Base-by-base conservation (phyloP, 2,888 invertebrate species). In the Acrobeloides nanus region DNA sequence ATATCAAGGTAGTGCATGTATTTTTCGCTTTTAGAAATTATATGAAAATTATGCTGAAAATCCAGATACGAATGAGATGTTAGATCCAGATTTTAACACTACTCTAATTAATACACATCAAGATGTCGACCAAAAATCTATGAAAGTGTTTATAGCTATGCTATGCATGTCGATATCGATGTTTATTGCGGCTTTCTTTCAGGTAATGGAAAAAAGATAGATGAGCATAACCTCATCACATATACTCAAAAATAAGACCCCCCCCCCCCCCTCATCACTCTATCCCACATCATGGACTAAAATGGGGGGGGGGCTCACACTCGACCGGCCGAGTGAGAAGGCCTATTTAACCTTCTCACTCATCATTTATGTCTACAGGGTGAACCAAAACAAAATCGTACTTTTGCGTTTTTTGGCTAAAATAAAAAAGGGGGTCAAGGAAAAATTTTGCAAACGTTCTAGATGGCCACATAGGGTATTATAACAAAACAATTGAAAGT, bases 181-280 rank as follows among this genome's bases (percentile, higher is more conserved):
- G 51, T 68, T 69, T 45, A 47, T 66, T 26, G 66, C 66, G 7
- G 68, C 68, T 24, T 69, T 68, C 42, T 45, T 62, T 21, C 68
- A 68, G 60, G 66, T 66, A 7, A 20, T 6, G n/a, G n/a, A n/a
- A n/a, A n/a, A n/a, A n/a, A n/a, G n/a, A n/a, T n/a, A n/a, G n/a
- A n/a, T n/a, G n/a, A n/a, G n/a, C n/a, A n/a, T n/a, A n/a, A n/a
- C n/a, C n/a, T n/a, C n/a, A n/a, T n/a, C n/a, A n/a, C n/a, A n/a
- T n/a, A n/a, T n/a, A n/a, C n/a, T n/a, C n/a, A n/a, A n/a, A n/a
- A n/a, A n/a, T n/a, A n/a, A n/a, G n/a, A n/a, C n/a, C n/a, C n/a
- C n/a, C n/a, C n/a, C n/a, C n/a, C n/a, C n/a, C n/a, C n/a, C n/a
- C n/a, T n/a, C n/a, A n/a, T n/a, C n/a, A n/a, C n/a, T n/a, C n/a